These are phyloP conservation scores for Megamerina dolium DNA, from an alignment of 2,888 invertebrate species.

Conservation along the genomic window DNA sequence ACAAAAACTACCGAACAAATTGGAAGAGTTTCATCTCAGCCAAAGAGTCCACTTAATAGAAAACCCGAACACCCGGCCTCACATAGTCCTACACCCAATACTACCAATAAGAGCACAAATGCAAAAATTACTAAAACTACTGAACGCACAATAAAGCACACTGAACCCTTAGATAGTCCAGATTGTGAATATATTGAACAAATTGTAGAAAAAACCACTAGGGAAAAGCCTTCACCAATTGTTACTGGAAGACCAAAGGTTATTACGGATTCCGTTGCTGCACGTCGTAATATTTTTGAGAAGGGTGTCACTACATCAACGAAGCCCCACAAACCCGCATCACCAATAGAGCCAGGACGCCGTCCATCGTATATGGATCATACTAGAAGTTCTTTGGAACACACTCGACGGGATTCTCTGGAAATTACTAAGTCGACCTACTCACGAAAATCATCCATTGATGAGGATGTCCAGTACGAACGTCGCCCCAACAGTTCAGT, in stretches of 20 bases:
- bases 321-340: conserved; percentile 10
- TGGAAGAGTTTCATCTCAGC: conserved; percentile 7
- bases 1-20: conserved; percentile 23
- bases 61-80: conserved; percentile 10
- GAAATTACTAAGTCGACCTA: conserved; percentile 43
- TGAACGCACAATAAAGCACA: conserved; percentile 32
- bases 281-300: conserved; percentile 44
- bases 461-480: conserved; percentile 44
- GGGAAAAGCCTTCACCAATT: conserved; percentile 13
- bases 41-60: not conserved
- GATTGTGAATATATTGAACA: conserved; percentile 34
- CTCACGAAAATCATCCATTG: conserved; percentile 38
- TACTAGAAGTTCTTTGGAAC: conserved; percentile 47
- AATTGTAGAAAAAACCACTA: conserved; percentile 30
- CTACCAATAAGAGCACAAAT: conserved; percentile 16
- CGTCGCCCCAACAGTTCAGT: conserved; percentile 52
- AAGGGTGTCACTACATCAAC: conserved; percentile 21
- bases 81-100: conserved; percentile 16
- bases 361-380: conserved; percentile 50
- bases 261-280: conserved; percentile 36
- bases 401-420: conserved; percentile 44
- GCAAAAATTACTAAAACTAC: conserved; percentile 28
- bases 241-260: conserved; percentile 18
- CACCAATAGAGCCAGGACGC: conserved; percentile 22
- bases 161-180: conserved; percentile 21